Percentiles rank a stretch among this genome's conserved stretches.
Conservation (phyloP, 2,113 vertebrate species). For the Chloropsis cyanopogon region DNA sequence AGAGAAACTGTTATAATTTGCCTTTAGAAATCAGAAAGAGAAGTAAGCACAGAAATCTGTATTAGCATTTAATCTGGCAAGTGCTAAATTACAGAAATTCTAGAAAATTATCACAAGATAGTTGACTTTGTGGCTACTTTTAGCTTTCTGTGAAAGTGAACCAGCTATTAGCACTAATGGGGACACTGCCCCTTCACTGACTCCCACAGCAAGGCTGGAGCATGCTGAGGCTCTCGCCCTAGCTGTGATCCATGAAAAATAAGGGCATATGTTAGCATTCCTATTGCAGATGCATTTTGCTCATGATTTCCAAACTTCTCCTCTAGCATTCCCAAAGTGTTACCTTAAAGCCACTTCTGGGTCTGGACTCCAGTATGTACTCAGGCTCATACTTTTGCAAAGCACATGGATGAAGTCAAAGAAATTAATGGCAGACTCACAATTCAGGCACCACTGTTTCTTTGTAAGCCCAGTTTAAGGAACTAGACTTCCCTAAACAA, state of each 20-base stretch:
- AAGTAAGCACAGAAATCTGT: background rate
- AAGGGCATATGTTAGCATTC: background rate
- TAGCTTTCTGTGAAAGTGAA: background rate
- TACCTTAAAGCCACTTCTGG: background rate
- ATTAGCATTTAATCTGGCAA: background rate
- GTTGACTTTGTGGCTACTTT: background rate
- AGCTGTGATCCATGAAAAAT: background rate
- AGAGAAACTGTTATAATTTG: background rate
- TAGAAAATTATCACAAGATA: background rate
- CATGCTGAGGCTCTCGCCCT: fast-evolving
- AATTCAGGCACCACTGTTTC: background rate
- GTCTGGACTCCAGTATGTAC: background rate
- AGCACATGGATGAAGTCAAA: background rate
- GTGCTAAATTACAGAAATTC: background rate
- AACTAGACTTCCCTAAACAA: background rate
- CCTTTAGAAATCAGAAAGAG: background rate
- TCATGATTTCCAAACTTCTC: background rate
- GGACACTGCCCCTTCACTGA: background rate
- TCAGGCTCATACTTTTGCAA: background rate
- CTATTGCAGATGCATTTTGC: background rate
- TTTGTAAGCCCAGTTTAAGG: background rate
- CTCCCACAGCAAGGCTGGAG: background rate
- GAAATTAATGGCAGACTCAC: background rate
- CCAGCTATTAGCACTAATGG: background rate
- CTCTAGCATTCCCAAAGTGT: background rate